Percentiles rank a stretch among this genome's conserved stretches.
Conservation (phyloP, 2,888 invertebrate species). For the Eupelmus urozonus region DNA sequence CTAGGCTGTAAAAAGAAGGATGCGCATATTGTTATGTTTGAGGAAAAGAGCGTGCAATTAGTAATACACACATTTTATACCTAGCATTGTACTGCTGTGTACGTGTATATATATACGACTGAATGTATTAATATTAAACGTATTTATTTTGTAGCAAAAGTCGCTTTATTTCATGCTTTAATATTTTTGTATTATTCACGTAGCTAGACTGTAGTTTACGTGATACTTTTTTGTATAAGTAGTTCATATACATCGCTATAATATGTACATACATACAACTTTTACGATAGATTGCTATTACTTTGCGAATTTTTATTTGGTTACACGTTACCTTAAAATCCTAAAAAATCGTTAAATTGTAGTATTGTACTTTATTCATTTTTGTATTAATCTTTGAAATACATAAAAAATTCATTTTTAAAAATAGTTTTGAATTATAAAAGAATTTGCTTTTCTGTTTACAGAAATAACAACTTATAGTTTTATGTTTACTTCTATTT, state of each 20-base stretch:
- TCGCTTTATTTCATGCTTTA: constrained; percentile 55
- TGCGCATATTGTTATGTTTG: not conserved
- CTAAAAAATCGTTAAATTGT: constrained; percentile 30
- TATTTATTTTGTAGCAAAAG: constrained; percentile 65
- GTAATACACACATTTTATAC: constrained; percentile 40
- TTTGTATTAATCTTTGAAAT: constrained; percentile 9
- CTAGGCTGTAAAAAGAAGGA: not conserved
- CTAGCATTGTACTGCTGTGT: constrained; percentile 52
- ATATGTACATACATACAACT: constrained; percentile 59
- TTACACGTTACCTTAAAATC: constrained; percentile 41
- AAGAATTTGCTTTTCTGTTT: constrained; percentile 37
- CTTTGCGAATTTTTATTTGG: constrained; percentile 27
- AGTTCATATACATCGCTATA: constrained; percentile 40
- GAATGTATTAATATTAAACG: constrained; percentile 62
- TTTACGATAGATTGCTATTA: constrained; percentile 41
- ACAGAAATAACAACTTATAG: constrained; percentile 4
- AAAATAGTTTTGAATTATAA: constrained; percentile 11
- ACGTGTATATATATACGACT: constrained; percentile 61
- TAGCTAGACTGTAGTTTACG: constrained; percentile 45
- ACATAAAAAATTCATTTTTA: not conserved
- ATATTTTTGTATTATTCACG: constrained; percentile 50
- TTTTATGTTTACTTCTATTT: constrained; percentile 22
- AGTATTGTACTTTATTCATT: constrained; percentile 15
- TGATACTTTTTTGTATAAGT: constrained; percentile 33
- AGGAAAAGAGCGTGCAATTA: constrained; percentile 35